Percentiles rank a stretch among this genome's conserved stretches.
phyloP scores from a whole-genome alignment of 2,113 vertebrate genomes.

The Gyps fulvus region DNA sequence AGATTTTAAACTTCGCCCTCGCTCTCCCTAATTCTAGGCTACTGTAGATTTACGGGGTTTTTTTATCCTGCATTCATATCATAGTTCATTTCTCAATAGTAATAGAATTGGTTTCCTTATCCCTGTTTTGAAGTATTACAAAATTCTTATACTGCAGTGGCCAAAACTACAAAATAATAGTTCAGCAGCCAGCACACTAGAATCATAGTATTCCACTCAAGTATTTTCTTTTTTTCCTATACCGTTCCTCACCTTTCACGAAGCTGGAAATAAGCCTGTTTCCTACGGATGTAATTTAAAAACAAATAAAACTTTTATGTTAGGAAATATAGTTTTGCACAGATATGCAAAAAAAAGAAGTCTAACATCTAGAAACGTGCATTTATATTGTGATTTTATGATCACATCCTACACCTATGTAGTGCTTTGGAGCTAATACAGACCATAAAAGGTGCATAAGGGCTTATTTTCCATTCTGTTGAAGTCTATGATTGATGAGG shows the following conservation, averaged over 20 bases:
- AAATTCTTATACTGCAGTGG: slow-evolving; percentile 15
- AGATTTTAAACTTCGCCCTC: slow-evolving; percentile 31
- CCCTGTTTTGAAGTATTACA: slow-evolving; percentile 20
- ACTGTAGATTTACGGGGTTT: background rate
- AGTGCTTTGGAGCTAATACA: background rate
- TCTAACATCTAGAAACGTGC: background rate
- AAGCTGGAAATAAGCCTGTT: slow-evolving; percentile 26
- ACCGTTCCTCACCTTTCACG: background rate
- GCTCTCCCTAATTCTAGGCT: slow-evolving; percentile 29
- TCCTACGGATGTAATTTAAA: slow-evolving; percentile 34
- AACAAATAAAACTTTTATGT: slow-evolving; percentile 42
- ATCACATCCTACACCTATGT: background rate
- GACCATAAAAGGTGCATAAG: background rate
- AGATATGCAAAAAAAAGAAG: background rate
- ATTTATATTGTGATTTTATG: slow-evolving; percentile 11
- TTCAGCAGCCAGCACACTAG: background rate
- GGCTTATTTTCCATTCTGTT: slow-evolving; percentile 12
- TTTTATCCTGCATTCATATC: slow-evolving; percentile 21
- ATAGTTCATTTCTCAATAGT: slow-evolving; percentile 34
- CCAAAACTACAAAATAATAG: slow-evolving; percentile 39
- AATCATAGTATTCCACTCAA: slow-evolving; percentile 13
- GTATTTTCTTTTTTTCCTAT: background rate
- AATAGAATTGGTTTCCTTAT: slow-evolving; percentile 39
- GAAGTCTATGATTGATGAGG: background rate
- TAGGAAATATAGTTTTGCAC: background rate